These are phyloP conservation scores for Erynnis tages DNA, from an alignment of 2,888 invertebrate genomes.

Conservation along the genomic window DNA sequence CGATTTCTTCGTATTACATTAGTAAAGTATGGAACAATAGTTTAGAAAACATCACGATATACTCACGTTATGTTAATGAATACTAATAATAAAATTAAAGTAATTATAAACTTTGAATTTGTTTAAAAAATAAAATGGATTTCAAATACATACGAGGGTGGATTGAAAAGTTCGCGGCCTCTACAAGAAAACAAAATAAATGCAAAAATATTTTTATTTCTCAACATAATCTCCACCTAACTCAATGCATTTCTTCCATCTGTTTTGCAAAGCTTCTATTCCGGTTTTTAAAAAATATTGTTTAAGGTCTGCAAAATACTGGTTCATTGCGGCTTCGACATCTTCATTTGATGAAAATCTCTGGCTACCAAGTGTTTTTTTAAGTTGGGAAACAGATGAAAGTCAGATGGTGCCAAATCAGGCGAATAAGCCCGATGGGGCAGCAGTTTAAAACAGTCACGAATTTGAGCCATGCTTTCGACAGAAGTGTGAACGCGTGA, in stretches of 20 bases:
- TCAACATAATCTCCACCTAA: conserved; percentile 1
- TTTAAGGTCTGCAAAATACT: conserved; percentile 19
- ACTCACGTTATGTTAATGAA: too few species aligned
- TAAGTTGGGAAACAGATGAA: conserved; percentile 22
- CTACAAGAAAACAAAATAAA: conserved; percentile 2
- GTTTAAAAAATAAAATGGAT: too few species aligned
- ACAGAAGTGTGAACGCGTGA: conserved; percentile 27
- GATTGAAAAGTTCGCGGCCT: conserved; percentile 1
- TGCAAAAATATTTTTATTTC: background rate
- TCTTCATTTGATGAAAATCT: conserved; percentile 25
- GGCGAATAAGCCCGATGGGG: background rate
- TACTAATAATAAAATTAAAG: too few species aligned
- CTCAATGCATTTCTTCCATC: conserved; percentile 7
- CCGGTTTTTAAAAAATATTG: background rate
- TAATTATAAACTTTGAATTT: too few species aligned
- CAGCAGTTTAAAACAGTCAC: conserved; percentile 24
- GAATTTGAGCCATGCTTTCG: conserved; percentile 24
- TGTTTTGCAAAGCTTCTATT: conserved; percentile 14
- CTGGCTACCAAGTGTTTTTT: conserved; percentile 22
- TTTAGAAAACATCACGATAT: too few species aligned
- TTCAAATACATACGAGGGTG: background rate
- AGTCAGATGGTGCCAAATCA: background rate
- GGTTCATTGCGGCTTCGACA: conserved; percentile 17
- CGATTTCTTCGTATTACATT: too few species aligned
- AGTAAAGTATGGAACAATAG: too few species aligned